phyloP scores from a whole-genome alignment of 2,888 invertebrate genomes.

The Zele albiditarsus region DNA sequence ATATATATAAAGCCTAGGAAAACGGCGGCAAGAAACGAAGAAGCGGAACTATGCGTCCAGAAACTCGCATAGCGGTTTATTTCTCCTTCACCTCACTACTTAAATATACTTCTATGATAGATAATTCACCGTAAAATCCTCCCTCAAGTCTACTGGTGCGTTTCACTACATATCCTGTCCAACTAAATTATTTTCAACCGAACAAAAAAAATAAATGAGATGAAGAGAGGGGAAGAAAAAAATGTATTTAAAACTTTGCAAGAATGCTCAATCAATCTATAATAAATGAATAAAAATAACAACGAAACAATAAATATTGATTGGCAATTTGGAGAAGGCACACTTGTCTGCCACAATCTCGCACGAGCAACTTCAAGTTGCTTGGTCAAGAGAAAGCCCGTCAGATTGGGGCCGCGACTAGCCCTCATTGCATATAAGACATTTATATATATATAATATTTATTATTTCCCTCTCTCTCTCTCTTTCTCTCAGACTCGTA shows the following conservation, averaged over 20 bases:
- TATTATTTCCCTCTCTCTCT: neutral
- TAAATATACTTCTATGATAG: conserved; percentile 21
- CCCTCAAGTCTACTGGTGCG: conserved; percentile 19
- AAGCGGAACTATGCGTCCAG: conserved; percentile 26
- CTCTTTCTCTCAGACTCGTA: neutral
- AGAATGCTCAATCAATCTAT: too few species aligned
- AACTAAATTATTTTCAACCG: conserved; percentile 6
- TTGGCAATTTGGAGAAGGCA: neutral
- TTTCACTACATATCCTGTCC: conserved; percentile 23
- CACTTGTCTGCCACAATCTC: neutral
- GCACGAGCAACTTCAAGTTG: neutral
- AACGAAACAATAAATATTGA: neutral
- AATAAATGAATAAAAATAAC: neutral
- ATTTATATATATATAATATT: neutral
- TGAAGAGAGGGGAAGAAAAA: neutral
- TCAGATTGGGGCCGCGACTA: conserved; percentile 7
- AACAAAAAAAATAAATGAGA: neutral
- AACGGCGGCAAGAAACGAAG: conserved; percentile 5
- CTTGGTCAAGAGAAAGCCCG: neutral
- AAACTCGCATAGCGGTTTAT: conserved; percentile 15
- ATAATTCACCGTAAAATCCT: conserved; percentile 28
- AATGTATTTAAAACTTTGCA: neutral
- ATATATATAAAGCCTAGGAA: neutral
- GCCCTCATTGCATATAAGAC: neutral
- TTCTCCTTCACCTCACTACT: conserved; percentile 30